Evolutionary conservation across 2,797 vertebrate species (phyloP).

Genomic region (Cirrhinus molitorella): DNA sequence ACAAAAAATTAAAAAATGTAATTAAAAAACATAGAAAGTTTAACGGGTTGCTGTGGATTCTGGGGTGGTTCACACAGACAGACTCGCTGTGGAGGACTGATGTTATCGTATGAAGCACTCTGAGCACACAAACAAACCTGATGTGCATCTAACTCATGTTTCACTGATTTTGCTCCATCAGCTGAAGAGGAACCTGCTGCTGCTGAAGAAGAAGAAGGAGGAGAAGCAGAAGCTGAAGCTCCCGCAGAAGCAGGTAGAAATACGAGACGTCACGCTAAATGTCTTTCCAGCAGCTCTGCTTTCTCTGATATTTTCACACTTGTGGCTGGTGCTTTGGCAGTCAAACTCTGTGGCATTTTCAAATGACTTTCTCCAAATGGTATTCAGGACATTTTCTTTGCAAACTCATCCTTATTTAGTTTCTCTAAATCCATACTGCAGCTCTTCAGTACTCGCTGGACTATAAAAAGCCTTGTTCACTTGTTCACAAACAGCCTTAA

Average conservation of each 20-base stretch:
- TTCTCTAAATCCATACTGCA: not conserved
- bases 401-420: not conserved
- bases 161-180: not conserved
- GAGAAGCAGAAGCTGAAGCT: not conserved
- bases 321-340: not conserved
- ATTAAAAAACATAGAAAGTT: not conserved
- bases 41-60: not conserved
- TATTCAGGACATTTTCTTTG: not conserved
- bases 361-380: not conserved
- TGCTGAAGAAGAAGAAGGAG: not conserved
- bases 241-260: not conserved
- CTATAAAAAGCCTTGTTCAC: not conserved
- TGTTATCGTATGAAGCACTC: not conserved
- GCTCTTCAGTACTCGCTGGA: not conserved
- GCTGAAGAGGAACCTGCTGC: not conserved
- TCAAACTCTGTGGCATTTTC: not conserved
- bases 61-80: not conserved
- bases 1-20: not conserved
- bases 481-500: no score
- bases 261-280: not conserved
- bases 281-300: not conserved
- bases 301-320: not conserved
- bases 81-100: no score
- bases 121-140: not conserved
- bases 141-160: not conserved